A percentile compares a stretch with the other conserved stretches of the same genome.
Conservation (phyloP, 2,797 vertebrate species). For the Crossoptilon crossoptilon region DNA sequence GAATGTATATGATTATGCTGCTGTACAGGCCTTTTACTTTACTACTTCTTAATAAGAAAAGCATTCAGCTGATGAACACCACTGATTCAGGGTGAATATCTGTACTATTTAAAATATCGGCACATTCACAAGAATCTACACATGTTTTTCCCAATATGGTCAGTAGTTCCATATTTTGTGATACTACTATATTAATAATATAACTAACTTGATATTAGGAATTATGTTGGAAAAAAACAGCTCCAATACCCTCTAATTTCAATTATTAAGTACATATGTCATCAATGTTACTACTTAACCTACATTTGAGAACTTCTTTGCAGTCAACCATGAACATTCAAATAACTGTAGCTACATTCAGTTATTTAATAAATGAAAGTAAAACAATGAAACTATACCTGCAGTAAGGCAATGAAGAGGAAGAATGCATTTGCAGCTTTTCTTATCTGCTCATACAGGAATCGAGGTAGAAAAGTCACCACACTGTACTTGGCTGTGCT, state of each 20-base stretch:
- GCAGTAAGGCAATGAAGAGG: slow-evolving; percentile 99
- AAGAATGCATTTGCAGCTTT: slow-evolving; percentile 99
- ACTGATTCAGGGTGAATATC: not conserved
- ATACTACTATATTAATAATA: not conserved
- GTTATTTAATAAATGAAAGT: not conserved
- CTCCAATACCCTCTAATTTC: not conserved
- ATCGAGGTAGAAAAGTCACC: slow-evolving; percentile 97
- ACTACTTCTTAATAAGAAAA: not conserved
- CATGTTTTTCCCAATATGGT: not conserved
- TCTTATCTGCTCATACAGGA: slow-evolving; percentile 99
- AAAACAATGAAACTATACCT: slow-evolving; percentile 83
- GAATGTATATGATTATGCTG: not conserved
- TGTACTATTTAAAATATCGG: not conserved
- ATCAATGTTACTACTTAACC: not conserved
- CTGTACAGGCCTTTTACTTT: not conserved
- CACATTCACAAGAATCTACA: not conserved
- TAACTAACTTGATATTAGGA: not conserved
- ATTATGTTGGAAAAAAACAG: not conserved
- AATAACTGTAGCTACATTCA: not conserved
- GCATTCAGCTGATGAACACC: not conserved
- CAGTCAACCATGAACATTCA: not conserved
- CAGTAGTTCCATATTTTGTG: not conserved
- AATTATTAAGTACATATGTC: not conserved
- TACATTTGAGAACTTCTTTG: not conserved
- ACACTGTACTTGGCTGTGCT: slow-evolving; percentile 98